Percentiles rank a stretch among this genome's conserved stretches.
Conservation (phyloP, 1,140 invertebrate species). For the Hylyphantes graminicola region DNA sequence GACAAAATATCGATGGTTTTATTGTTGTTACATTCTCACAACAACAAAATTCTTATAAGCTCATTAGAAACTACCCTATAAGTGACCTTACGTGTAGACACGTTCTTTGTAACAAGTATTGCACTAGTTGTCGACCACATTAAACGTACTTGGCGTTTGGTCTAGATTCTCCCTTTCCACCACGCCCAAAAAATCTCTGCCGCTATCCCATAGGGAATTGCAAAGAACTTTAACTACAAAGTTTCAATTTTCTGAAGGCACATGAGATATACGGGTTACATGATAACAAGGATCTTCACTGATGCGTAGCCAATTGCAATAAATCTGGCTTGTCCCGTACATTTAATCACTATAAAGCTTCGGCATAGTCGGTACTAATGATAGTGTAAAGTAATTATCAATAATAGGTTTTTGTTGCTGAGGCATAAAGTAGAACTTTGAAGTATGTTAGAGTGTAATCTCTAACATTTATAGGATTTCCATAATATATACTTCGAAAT, state of each 20-base stretch:
- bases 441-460: conserved; percentile 23
- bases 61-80: too few relatives aligned
- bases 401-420: conserved; percentile 44
- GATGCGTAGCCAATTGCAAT: conserved; percentile 21
- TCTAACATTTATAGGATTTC: conserved; percentile 11
- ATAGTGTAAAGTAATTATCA: conserved; percentile 43
- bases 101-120: conserved; percentile 27
- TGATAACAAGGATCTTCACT: conserved; percentile 20
- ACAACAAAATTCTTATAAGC: too few relatives aligned
- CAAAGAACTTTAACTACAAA: conserved; percentile 27
- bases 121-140: conserved; percentile 9
- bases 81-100: neutral
- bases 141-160: conserved; percentile 22
- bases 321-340: conserved; percentile 13
- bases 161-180: conserved; percentile 14
- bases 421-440: conserved; percentile 35
- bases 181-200: conserved; percentile 42
- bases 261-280: conserved; percentile 17
- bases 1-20: too few relatives aligned
- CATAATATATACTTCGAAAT: too few relatives aligned
- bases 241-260: conserved; percentile 20
- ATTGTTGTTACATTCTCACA: too few relatives aligned
- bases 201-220: conserved; percentile 15
- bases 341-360: conserved; percentile 36
- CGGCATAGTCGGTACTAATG: conserved; percentile 24